A percentile compares a stretch with the other conserved stretches of the same genome.
These are phyloP conservation scores for Rhingia campestris DNA, from an alignment of 2,888 invertebrate genomes.

Conservation along the genomic window DNA sequence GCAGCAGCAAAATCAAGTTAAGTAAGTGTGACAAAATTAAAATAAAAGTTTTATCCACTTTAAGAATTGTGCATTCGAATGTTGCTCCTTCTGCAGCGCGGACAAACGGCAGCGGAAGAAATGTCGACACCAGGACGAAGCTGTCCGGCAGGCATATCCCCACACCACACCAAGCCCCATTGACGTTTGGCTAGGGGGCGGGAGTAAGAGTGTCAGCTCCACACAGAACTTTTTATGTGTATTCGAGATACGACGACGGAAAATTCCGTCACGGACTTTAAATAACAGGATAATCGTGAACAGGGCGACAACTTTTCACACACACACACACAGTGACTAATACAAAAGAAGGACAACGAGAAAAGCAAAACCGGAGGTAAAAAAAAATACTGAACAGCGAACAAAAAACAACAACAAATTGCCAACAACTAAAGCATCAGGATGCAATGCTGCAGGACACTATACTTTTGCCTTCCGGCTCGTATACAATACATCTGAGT, in stretches of 20 bases:
- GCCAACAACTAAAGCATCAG: slow-evolving; percentile 67
- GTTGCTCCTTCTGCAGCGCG: slow-evolving; percentile 45
- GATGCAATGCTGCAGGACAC: slow-evolving; percentile 63
- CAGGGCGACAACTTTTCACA: slow-evolving; percentile 65
- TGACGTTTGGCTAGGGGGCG: slow-evolving; percentile 8
- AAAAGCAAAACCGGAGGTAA: slow-evolving; percentile 18
- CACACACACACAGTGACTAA: slow-evolving; percentile 35
- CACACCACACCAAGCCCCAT: background rate
- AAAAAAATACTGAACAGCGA: background rate
- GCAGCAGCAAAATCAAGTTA: slow-evolving; percentile 61
- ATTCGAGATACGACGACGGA: slow-evolving; percentile 45
- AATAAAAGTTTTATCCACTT: slow-evolving; percentile 72
- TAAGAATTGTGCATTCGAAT: slow-evolving; percentile 70
- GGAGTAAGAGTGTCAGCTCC: slow-evolving; percentile 21
- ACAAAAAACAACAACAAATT: slow-evolving; percentile 36
- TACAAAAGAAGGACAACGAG: slow-evolving; percentile 34
- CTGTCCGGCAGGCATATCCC: slow-evolving; percentile 52
- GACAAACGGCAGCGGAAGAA: slow-evolving; percentile 21
- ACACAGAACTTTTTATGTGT: slow-evolving; percentile 60
- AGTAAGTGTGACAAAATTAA: slow-evolving; percentile 73
- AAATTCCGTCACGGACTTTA: slow-evolving; percentile 71
- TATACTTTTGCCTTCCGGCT: slow-evolving; percentile 64
- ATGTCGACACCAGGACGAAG: slow-evolving; percentile 48
- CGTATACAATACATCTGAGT: slow-evolving; percentile 17
- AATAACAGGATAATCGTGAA: slow-evolving; percentile 74